Base-by-base conservation (phyloP, 2,113 vertebrate species). In the Sinocyclocheilus anshuiensis region DNA sequence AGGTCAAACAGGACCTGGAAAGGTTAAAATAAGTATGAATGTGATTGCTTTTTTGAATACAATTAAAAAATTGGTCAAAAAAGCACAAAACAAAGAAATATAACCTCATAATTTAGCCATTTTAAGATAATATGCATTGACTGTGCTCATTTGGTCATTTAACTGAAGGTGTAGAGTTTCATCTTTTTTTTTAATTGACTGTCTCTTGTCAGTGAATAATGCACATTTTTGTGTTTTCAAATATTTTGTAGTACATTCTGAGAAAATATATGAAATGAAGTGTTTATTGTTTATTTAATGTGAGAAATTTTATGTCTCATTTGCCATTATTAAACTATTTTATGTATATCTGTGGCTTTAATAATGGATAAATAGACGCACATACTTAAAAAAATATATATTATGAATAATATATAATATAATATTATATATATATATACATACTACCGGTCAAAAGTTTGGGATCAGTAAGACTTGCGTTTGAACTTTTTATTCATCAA, bases 21-120 rank as follows among this genome's bases (percentile, higher is more conserved):
- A 98, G 96, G 83, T 92, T 99, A n/a, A 97, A 94, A 88, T 97
- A 98, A 95, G 98, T 97, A 95, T 59, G 67, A 81, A 75, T 76
- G 4, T 39, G 24, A 0, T 4, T 59, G 24, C 42, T 42, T 36
- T 59, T 42, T 26, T 36, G 2, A 8, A 39, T 10, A 26, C 13
- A 61, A 22, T 63, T 39, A 36, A 12, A 10, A 65, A 4, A 39
- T 12, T 57, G 36, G 65, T 7, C 6, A 26, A 48, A 65, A 29
- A 33, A 9, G 22, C 74, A 9, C 42, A 77, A 26, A 24, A 77
- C 1, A 53, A 39, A 6, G 42, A 12, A 50, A 50, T 50, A 75
- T n/a, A 1, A 4, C 39, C 11, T 10, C 20, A 75, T 29, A 42
- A 45, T 74, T n/a, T 42, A 45, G 4, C 36, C 36, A 2, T 74